Evolutionary conservation across 1,140 invertebrate species (phyloP).

Genomic region (Drosophila saltans): DNA sequence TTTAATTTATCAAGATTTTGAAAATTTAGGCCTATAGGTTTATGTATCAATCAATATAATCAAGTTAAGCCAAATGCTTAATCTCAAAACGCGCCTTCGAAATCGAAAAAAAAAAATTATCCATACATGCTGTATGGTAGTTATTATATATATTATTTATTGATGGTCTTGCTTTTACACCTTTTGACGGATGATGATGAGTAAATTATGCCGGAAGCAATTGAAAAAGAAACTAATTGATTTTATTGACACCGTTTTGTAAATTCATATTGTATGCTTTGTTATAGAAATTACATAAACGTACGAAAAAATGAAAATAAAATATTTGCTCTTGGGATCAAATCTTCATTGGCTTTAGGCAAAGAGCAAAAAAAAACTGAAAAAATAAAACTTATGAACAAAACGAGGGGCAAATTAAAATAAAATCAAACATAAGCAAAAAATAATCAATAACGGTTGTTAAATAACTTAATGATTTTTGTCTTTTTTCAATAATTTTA

Average conservation of each 20-base stretch:
- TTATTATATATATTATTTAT: slow-evolving; percentile 31
- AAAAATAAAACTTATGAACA: slow-evolving; percentile 19
- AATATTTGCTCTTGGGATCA: slow-evolving; percentile 18
- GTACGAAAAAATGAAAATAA: slow-evolving; percentile 34
- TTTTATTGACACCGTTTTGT: slow-evolving; percentile 75
- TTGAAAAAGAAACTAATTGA: slow-evolving; percentile 54
- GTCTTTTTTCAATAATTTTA: slow-evolving; percentile 25
- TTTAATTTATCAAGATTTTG: background rate
- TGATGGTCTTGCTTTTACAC: slow-evolving; percentile 41
- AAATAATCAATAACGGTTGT: slow-evolving; percentile 49
- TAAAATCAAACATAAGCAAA: slow-evolving; percentile 50
- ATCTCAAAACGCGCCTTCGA: background rate
- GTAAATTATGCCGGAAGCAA: slow-evolving; percentile 74
- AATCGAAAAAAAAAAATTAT: background rate
- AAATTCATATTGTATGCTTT: slow-evolving; percentile 29
- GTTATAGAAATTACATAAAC: slow-evolving; percentile 57
- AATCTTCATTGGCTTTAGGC: slow-evolving; percentile 11
- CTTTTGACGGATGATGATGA: slow-evolving; percentile 72
- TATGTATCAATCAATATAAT: slow-evolving; percentile 1
- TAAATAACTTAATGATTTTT: slow-evolving; percentile 42
- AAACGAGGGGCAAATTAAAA: slow-evolving; percentile 43
- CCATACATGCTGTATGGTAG: slow-evolving; percentile 3
- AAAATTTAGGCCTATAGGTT: background rate
- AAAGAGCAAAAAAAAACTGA: slow-evolving; percentile 15
- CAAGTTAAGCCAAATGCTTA: background rate